Evolutionary conservation across 2,797 vertebrate species (phyloP), one percentile per base, ranked within the genome.

Genomic region (Picus viridis): DNA sequence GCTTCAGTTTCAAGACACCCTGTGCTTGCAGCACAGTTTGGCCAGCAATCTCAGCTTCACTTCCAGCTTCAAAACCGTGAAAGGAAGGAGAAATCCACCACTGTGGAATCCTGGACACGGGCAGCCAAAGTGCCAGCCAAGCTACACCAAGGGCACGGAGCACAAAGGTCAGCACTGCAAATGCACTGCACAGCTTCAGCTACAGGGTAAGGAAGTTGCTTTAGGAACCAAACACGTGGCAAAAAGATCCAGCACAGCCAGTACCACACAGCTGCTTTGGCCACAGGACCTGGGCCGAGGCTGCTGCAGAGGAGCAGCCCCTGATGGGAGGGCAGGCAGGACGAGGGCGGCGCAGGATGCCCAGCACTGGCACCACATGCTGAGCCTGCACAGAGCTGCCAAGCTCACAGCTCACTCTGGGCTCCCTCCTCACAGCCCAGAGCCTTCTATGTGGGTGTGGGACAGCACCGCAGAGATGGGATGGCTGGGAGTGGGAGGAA

Each of bases 91-190:
- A 88, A 95, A 89, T 49, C 41, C 51, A 79, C 71, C 74, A 95
- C 86, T 63, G 69, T 18, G 62, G 86, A 89, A 88, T 64, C 64
- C 67, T 39, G 43, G 77, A 89, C 81, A 78, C 7, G 6, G 29
- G 87, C 86, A 96, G 94, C 89, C 41, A 34, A 90, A 92, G 92
- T 61, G 73, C 89, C 80, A 68, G 73, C 45, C 58, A 92, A 92
- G 90, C 88, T 89, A 95, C 94, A 94, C 91, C 7, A 47, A 94
- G 4, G 12, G 92, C 92, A 94, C 57, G 0, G 5, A 65, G 89
- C 53, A 94, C 75, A 79, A 84, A 79, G 4, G 24, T 59, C 8
- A 89, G 88, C 91, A 90, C 92, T 92, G 83, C 92, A 88, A 95
- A 95, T 45, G 94, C 79, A 83, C 84, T 67, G 77, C 14, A 7